Base-by-base conservation (phyloP, 2,113 vertebrate genomes). In the Colius striatus region DNA sequence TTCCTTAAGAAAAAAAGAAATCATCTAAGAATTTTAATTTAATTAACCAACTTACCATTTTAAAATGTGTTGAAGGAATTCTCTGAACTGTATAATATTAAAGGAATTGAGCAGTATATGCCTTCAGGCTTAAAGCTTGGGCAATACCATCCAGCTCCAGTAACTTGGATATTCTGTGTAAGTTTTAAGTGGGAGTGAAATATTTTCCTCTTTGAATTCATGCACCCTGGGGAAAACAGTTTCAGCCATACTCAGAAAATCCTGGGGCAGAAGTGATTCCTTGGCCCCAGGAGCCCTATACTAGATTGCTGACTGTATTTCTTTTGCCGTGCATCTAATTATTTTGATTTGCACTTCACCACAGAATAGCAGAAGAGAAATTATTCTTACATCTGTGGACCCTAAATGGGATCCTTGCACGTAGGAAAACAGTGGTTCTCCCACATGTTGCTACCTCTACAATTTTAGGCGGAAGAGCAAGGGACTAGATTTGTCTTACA, bases 11-110 rank as follows among this genome's bases (percentile, higher is more conserved):
- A 87, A 81, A 54, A 60, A 87, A 81, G 50, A 60, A 1, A 4
- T 57, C 55, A 7, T 70, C 8, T 43, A 74, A 84, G n/a, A 86
- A 86, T 74, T 87, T 84, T 48, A 62, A 10, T 93, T 63, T 57
- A 83, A 18, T 75, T 77, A 84, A 53, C 23, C 29, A 88, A 57
- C 5, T 90, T 67, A n/a, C 5, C 19, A 57, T 84, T 84, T 94
- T 45, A 32, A 84, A 90, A 72, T 23, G 10, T 10, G 2, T 68
- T 75, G 36, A 73, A 63, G 21, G 41, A 78, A 60, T 95, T 83
- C 58, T 68, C 83, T 95, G 89, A 97, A 82, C 30, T 87, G 38
- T 58, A 22, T 41, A 84, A 72, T 92, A 30, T 51, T 54, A 73
- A 45, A 0, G 0, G 50, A 78, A 65, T 47, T 68, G 45, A 94